phyloP scores from a whole-genome alignment of 2,797 vertebrate species.

The Xenops minutus region DNA sequence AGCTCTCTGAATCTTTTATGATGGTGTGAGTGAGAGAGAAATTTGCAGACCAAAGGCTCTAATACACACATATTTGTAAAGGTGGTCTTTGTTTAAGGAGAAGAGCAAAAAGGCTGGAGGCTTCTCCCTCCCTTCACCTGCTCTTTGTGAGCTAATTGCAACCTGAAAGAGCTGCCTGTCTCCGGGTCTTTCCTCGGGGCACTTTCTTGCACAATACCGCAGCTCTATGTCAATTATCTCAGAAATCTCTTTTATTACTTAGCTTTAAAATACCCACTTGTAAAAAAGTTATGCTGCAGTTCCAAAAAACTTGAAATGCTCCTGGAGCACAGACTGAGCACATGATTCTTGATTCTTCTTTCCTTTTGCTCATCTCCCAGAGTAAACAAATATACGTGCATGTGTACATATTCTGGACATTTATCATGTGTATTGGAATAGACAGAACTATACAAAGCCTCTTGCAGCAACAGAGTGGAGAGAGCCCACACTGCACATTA shows the following conservation, averaged over 20 bases:
- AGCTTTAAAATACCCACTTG: slow-evolving; percentile 45
- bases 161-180: slow-evolving; percentile 19
- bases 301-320: background rate
- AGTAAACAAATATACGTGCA: background rate
- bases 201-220: slow-evolving; percentile 7
- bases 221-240: slow-evolving; percentile 16
- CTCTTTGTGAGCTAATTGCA: slow-evolving; percentile 63
- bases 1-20: slow-evolving; percentile 59
- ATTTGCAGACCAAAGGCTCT: slow-evolving; percentile 23
- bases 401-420: background rate
- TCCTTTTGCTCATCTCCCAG: background rate
- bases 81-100: slow-evolving; percentile 56
- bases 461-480: background rate
- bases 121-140: slow-evolving; percentile 16
- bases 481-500: accelerated
- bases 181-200: slow-evolving; percentile 38
- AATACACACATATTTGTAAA: slow-evolving; percentile 59
- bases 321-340: background rate
- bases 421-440: background rate
- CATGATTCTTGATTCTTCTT: background rate
- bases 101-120: slow-evolving; percentile 34
- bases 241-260: slow-evolving; percentile 45
- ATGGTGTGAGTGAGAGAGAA: slow-evolving; percentile 32
- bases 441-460: background rate
- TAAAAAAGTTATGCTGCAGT: slow-evolving; percentile 4